Evolutionary conservation across 2,888 invertebrate genomes (phyloP), one percentile per base, ranked within the genome.

Genomic region (Malacosoma neustria): DNA sequence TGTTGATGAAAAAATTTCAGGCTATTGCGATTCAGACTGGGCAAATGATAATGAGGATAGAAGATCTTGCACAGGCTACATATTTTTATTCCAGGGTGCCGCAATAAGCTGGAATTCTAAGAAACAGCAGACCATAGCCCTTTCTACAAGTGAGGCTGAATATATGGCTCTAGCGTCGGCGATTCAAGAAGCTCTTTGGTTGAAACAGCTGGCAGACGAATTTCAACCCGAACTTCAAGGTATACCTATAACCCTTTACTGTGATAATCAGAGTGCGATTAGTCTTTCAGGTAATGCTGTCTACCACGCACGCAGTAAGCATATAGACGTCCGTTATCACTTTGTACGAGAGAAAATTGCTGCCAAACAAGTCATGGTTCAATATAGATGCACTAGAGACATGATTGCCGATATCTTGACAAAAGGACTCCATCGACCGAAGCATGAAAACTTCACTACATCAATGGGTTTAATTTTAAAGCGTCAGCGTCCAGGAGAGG

Each of bases 11-110:
- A 11, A 40, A 32, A 30, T 43, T 4, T 2, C 31, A 34, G 48
- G 45, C 1, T 48, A 51, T 38, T 51, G 48, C 35, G 57, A 58
- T 33, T 34, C 57, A 2, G 55, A 57, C 11, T 57, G 54, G 55
- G 54, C 54, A 1, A 41, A 5, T 4, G 22, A 40, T 14, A 13
- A n/a, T 4, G 36, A 35, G 5, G 48, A 49, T 11, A 30, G 51
- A 34, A 45, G 45, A 31, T 53, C 50, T 0, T 51, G 51, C 14
- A 44, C 54, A 1, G 55, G 57, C 3, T 57, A 51, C 22, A 33
- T 37, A 6, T 58, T 55, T 40, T 4, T 52, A 1, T 48, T 49
- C 40, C 53, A 58, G 42, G 52, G 51, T 38, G 56, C 46, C 13
- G 32, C 50, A 5, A 50, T 57, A 13, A 34, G 38, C n/a, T 62